Base-by-base conservation (phyloP, 2,888 invertebrate genomes). In the Stenurella melanura region DNA sequence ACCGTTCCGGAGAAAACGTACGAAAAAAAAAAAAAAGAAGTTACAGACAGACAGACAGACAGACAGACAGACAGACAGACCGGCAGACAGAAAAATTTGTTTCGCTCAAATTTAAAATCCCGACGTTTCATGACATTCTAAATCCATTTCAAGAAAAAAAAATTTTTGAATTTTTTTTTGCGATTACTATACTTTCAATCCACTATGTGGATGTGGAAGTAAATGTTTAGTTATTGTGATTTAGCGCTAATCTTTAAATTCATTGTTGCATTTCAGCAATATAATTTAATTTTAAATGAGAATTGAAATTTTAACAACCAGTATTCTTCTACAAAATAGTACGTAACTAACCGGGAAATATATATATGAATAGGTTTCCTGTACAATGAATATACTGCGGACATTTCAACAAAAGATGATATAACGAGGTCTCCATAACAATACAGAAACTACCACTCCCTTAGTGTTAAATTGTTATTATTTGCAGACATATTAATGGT, bases 371-470 rank as follows among this genome's bases (percentile, higher is more conserved):
- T 79, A 73, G 77, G 68, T 75, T 77, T 79, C 79, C 79, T 73
- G 79, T 73, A 71, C 64, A 71, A 73, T 79, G 73, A 74, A 73
- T 73, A 67, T 63, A 73, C 67, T 50, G 75, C 66, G 77, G 76
- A 79, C 75, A 77, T 77, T 79, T 77, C 64, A 79, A 79, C 79
- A 79, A 77, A 77, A 77, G 79, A 79, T 79, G 75, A 77, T 77
- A 75, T 77, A 79, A 79, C 68, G 79, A 75, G 76, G 77, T 77
- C 75, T 71, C 60, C 70, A 18, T 63, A 73, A 79, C 73, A 79
- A 79, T 79, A 72, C 69, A 72, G 54, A 67, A 75, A 72, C 76
- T 73, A 72, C 78, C 78, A 73, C 75, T 69, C 76, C 78, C 75
- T 67, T 63, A 38, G 63, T 68, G 71, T 72, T 70, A 73, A 78